Percentiles rank a stretch among this genome's conserved stretches.
Evolutionary conservation across 2,888 invertebrate genomes (phyloP).

Genomic region (Acleris literana): DNA sequence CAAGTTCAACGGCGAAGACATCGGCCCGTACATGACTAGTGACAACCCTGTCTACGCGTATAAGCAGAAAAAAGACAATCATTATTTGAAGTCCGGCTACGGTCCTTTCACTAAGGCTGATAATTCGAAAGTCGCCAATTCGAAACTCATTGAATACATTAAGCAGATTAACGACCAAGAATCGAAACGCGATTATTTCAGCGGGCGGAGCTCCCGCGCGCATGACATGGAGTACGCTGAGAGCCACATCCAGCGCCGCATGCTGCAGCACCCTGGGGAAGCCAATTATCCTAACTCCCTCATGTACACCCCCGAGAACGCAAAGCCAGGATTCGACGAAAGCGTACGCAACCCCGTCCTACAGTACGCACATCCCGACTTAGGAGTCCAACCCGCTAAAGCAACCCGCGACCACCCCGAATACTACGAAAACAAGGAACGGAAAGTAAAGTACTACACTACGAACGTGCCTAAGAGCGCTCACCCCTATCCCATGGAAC

Average conservation of each 20-base stretch:
- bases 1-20: slow-evolving; percentile 66
- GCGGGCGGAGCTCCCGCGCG: slow-evolving; percentile 77
- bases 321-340: slow-evolving; percentile 86
- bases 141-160: slow-evolving; percentile 86
- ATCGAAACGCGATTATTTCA: slow-evolving; percentile 84
- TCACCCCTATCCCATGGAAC: slow-evolving; percentile 83
- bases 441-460: slow-evolving; percentile 78
- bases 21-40: slow-evolving; percentile 65
- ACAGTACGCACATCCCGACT: slow-evolving; percentile 91
- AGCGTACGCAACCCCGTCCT: slow-evolving; percentile 89
- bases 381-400: slow-evolving; percentile 90
- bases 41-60: slow-evolving; percentile 66
- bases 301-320: slow-evolving; percentile 85
- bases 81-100: slow-evolving; percentile 75
- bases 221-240: slow-evolving; percentile 77
- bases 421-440: slow-evolving; percentile 60
- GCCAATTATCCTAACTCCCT: slow-evolving; percentile 86
- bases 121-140: slow-evolving; percentile 83
- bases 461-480: slow-evolving; percentile 81
- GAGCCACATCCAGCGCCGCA: slow-evolving; percentile 87
- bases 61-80: slow-evolving; percentile 73
- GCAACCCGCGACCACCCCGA: slow-evolving; percentile 73
- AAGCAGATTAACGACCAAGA: slow-evolving; percentile 87
- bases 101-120: slow-evolving; percentile 86
- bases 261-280: slow-evolving; percentile 87